Evolutionary conservation across 2,113 vertebrate species (phyloP).

Genomic region (Oceanodroma tethys): DNA sequence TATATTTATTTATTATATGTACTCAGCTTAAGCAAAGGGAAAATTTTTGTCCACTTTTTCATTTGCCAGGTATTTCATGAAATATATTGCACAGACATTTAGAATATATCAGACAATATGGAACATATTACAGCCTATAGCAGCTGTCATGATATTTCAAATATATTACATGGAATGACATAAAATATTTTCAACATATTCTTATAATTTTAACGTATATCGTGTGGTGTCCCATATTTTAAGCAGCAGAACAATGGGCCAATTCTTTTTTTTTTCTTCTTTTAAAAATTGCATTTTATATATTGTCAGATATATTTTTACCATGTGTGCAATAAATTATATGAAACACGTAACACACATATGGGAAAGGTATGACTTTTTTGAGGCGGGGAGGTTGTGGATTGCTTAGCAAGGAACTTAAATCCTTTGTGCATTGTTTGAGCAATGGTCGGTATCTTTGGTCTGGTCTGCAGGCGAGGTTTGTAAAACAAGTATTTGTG

Average conservation of each 20-base stretch:
- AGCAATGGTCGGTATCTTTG: neutral
- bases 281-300: conserved; percentile 63
- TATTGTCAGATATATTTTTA: conserved; percentile 57
- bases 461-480: neutral
- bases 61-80: conserved; percentile 23
- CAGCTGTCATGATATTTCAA: conserved; percentile 69
- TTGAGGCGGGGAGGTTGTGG: neutral
- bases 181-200: conserved; percentile 70
- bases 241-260: conserved; percentile 63
- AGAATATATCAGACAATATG: conserved; percentile 55
- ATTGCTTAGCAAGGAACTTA: conserved; percentile 25
- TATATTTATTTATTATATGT: neutral
- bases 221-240: conserved; percentile 58
- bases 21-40: neutral
- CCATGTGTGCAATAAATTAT: conserved; percentile 56
- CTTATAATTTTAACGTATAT: conserved; percentile 64
- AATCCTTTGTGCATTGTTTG: conserved; percentile 56
- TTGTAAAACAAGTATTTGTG: neutral
- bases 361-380: conserved; percentile 61
- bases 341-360: conserved; percentile 15
- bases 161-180: conserved; percentile 72
- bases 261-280: conserved; percentile 56
- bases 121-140: conserved; percentile 57
- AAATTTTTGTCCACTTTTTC: neutral
- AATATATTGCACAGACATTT: conserved; percentile 51